Percentiles rank a stretch among this genome's conserved stretches.
Evolutionary conservation across 92 coral and sea anemone species (phyloP).

Genomic region (Phymanthus crucifer): DNA sequence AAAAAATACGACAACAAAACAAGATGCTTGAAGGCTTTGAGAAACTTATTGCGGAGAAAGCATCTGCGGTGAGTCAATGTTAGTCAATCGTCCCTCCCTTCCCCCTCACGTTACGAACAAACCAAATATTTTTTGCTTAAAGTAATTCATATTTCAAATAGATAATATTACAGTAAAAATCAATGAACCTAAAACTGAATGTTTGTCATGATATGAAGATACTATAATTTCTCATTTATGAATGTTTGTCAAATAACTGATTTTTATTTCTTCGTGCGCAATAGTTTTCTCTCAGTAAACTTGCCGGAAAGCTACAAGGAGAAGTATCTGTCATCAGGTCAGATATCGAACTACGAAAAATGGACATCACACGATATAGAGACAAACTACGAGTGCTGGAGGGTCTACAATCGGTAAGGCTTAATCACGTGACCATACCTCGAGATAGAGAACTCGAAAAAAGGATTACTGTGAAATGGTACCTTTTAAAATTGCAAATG

Average conservation of each 20-base stretch:
- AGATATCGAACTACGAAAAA: conserved; percentile 41
- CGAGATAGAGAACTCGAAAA: too few relatives aligned
- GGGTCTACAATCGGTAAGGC: conserved; percentile 50
- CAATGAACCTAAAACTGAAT: too few relatives aligned
- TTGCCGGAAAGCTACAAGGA: conserved; percentile 30
- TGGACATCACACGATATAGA: conserved; percentile 48
- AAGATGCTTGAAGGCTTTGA: conserved; percentile 31
- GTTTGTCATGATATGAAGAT: background rate
- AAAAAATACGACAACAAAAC: conserved; percentile 56
- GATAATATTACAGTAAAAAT: too few relatives aligned
- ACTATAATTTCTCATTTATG: background rate
- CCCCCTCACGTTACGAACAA: background rate
- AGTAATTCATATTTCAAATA: too few relatives aligned
- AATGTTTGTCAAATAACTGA: background rate
- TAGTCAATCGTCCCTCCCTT: background rate
- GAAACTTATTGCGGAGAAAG: conserved; percentile 43
- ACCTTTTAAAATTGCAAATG: too few relatives aligned
- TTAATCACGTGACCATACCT: background rate
- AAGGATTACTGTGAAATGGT: too few relatives aligned
- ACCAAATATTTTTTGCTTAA: too few relatives aligned
- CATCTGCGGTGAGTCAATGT: conserved; percentile 23
- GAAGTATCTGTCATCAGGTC: conserved; percentile 26
- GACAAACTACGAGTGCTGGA: conserved; percentile 47
- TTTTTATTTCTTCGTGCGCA: background rate
- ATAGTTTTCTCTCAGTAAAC: conserved; percentile 21